These are phyloP conservation scores for Helleia helle DNA, from an alignment of 2,888 invertebrate species.

Conservation along the genomic window DNA sequence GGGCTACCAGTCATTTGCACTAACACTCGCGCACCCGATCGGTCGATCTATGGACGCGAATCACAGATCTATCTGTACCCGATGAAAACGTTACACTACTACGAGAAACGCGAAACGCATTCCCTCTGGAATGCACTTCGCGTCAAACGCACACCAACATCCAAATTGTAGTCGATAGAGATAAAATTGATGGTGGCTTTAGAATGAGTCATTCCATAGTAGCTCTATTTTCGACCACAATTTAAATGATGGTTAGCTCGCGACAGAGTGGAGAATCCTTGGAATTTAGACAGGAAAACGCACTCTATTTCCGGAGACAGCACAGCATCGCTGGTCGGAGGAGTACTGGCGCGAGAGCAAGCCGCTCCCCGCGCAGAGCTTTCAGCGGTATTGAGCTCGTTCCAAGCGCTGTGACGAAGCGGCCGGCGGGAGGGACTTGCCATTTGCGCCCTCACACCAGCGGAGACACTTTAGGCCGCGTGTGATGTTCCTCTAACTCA, in stretches of 20 bases:
- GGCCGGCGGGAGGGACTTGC: constrained; percentile 16
- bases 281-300: constrained; percentile 44
- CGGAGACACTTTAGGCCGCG: constrained; percentile 8
- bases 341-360: constrained; percentile 62
- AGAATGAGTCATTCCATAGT: constrained; percentile 24
- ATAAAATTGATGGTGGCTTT: neutral
- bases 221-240: constrained; percentile 48
- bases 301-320: constrained; percentile 76
- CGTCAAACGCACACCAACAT: constrained; percentile 44
- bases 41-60: constrained; percentile 51
- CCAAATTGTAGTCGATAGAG: constrained; percentile 26
- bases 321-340: constrained; percentile 75
- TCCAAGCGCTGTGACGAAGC: constrained; percentile 24
- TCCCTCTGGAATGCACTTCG: constrained; percentile 53
- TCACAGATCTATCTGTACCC: constrained; percentile 55
- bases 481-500: no score
- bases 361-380: constrained; percentile 47
- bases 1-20: constrained; percentile 71
- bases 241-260: constrained; percentile 49
- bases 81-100: constrained; percentile 29
- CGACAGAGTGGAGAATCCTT: constrained; percentile 25
- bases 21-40: constrained; percentile 69
- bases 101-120: constrained; percentile 41
- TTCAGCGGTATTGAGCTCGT: constrained; percentile 47
- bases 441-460: constrained; percentile 15